Conservation (phyloP, 2,888 invertebrate genomes). For the Dorcus parallelipipedus region DNA sequence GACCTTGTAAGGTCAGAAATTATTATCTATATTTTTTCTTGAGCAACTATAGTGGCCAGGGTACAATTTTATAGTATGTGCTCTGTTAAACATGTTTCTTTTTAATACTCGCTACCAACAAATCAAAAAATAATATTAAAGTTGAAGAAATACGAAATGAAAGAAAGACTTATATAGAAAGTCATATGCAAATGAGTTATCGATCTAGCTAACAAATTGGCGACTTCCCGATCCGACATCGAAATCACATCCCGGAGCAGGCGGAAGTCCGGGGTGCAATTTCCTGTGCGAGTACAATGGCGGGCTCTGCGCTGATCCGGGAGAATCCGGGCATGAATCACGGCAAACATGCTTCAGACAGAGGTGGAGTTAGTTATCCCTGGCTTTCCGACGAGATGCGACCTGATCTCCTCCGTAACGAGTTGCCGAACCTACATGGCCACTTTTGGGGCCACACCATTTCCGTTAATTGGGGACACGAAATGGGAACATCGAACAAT, state of each 20-base stretch:
- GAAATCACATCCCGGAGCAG: slow-evolving; percentile 39
- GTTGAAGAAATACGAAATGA: not conserved
- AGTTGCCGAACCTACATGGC: slow-evolving; percentile 16
- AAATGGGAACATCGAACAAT: no score
- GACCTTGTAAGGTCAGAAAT: no score
- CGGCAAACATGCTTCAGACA: slow-evolving; percentile 33
- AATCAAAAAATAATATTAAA: not conserved
- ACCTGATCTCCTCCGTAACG: slow-evolving; percentile 18
- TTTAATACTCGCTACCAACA: no score
- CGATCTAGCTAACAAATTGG: slow-evolving; percentile 40
- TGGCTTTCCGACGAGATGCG: slow-evolving; percentile 21
- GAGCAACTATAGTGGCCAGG: no score
- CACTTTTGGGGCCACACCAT: slow-evolving; percentile 17
- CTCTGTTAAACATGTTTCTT: no score
- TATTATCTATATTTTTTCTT: no score
- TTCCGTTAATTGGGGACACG: slow-evolving; percentile 9
- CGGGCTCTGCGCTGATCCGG: slow-evolving; percentile 35
- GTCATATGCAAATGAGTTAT: slow-evolving; percentile 26
- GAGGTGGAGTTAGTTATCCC: slow-evolving; percentile 19
- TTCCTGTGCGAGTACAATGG: slow-evolving; percentile 41
- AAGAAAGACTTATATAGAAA: not conserved
- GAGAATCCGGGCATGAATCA: slow-evolving; percentile 39
- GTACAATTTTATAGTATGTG: no score
- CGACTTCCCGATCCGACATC: slow-evolving; percentile 41
- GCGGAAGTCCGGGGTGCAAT: slow-evolving; percentile 44